These are phyloP conservation scores for Bombylius major DNA, from an alignment of 2,888 invertebrate species.

Conservation along the genomic window DNA sequence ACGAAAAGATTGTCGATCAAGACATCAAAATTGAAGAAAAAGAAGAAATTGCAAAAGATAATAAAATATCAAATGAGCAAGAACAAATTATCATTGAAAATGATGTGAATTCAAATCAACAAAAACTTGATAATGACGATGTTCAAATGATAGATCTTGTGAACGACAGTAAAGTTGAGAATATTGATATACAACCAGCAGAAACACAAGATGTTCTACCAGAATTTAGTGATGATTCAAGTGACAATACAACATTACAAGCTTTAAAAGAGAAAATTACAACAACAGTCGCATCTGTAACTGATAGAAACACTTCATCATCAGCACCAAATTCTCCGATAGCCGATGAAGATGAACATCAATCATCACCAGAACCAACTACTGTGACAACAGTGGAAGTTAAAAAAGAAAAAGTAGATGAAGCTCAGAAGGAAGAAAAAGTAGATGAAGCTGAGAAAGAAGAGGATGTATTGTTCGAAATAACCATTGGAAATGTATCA, in stretches of 20 bases:
- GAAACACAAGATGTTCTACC: not conserved
- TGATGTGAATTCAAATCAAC: not conserved
- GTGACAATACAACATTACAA: slow-evolving; percentile 6
- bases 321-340: no score
- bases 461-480: no score
- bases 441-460: no score
- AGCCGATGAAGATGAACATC: not conserved
- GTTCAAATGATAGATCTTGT: not conserved
- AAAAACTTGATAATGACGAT: not conserved
- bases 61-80: not conserved
- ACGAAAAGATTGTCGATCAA: not conserved
- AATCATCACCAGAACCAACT: not conserved
- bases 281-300: not conserved
- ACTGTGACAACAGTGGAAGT: not conserved
- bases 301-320: not conserved
- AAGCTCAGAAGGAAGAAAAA: no score
- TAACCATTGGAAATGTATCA: not conserved
- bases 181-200: not conserved
- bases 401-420: no score
- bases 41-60: no score
- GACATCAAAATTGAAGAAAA: not conserved
- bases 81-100: not conserved
- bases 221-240: slow-evolving; percentile 8
- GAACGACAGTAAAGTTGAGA: not conserved
- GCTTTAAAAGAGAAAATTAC: slow-evolving; percentile 4